A percentile compares a stretch with the other conserved stretches of the same genome.
Evolutionary conservation across 2,797 vertebrate species (phyloP).

Genomic region (Rousettus madagascariensis): DNA sequence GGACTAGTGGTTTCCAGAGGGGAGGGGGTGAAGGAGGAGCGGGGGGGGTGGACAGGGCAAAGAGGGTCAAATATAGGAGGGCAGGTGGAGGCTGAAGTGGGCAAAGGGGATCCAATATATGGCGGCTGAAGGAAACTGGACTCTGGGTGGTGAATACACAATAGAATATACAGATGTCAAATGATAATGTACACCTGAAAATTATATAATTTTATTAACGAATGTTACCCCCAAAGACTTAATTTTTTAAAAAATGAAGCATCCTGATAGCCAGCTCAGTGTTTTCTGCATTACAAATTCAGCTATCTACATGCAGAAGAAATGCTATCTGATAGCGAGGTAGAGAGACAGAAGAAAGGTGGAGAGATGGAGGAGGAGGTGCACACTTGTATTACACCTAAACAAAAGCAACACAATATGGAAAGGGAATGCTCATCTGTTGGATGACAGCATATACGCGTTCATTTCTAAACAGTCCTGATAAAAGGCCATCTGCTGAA

Average conservation of each 20-base stretch:
- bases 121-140: too few relatives aligned
- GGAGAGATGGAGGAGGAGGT: neutral
- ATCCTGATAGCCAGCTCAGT: neutral
- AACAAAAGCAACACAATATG: neutral
- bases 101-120: too few relatives aligned
- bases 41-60: too few relatives aligned
- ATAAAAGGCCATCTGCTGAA: neutral
- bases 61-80: too few relatives aligned
- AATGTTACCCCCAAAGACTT: too few relatives aligned
- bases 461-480: neutral
- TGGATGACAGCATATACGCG: neutral
- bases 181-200: too few relatives aligned
- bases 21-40: too few relatives aligned
- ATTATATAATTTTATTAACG: too few relatives aligned
- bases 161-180: too few relatives aligned
- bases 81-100: too few relatives aligned
- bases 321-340: neutral
- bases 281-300: neutral
- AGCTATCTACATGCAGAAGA: neutral
- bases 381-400: neutral
- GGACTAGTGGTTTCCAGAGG: too few relatives aligned
- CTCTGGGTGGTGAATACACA: too few relatives aligned
- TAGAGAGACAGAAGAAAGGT: neutral
- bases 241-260: neutral
- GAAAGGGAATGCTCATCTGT: neutral